Conservation (phyloP, 2,797 vertebrate species). For the Neostethus bicornis region DNA sequence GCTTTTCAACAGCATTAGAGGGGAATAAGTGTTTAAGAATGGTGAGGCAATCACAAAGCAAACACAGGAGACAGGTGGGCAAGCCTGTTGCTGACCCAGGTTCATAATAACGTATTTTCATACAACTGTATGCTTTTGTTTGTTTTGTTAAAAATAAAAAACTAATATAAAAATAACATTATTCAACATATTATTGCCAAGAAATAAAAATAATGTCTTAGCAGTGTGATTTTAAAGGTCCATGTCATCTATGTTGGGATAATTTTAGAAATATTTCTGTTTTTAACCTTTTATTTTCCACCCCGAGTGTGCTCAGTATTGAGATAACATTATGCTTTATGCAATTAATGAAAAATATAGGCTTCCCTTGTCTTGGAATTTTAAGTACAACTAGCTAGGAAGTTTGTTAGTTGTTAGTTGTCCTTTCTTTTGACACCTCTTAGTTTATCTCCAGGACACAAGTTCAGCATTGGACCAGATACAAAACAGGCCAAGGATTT, state of each 20-base stretch:
- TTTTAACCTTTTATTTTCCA: not conserved
- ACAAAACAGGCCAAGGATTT: constrained; percentile 53
- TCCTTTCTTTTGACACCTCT: constrained; percentile 71
- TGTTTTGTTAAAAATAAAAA: not conserved
- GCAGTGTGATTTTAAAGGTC: not conserved
- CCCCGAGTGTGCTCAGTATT: not conserved
- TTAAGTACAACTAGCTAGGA: constrained; percentile 70
- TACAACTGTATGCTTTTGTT: constrained; percentile 1
- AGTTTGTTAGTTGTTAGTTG: constrained; percentile 47
- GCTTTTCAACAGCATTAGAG: constrained; percentile 45
- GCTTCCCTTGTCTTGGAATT: constrained; percentile 4
- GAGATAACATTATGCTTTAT: not conserved
- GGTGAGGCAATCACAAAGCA: constrained; percentile 46
- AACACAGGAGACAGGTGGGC: constrained; percentile 55
- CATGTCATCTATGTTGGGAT: not conserved
- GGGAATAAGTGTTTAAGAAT: constrained; percentile 47
- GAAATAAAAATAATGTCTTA: not conserved
- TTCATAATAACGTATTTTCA: constrained; percentile 7
- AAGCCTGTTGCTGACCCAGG: constrained; percentile 29
- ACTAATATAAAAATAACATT: not conserved
- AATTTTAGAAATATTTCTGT: not conserved
- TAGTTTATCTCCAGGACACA: constrained; percentile 68
- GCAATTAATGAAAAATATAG: constrained; percentile 3
- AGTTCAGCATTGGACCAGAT: constrained; percentile 60
- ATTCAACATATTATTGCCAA: not conserved